phyloP scores from a whole-genome alignment of 2,888 invertebrate genomes.

The Mimumesa dahlbomi region DNA sequence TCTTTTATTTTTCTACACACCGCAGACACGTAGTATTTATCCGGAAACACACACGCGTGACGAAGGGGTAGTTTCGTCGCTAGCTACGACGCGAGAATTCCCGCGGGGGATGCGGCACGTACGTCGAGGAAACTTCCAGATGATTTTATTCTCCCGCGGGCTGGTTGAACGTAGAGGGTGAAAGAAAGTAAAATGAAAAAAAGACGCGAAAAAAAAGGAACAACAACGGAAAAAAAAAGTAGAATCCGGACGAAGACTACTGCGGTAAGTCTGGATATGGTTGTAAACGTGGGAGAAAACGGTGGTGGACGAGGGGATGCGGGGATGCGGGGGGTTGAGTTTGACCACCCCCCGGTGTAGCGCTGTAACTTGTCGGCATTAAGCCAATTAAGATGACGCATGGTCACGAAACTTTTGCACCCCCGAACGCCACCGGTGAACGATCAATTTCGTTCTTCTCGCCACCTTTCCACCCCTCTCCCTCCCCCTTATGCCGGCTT shows the following conservation, averaged over 20 bases:
- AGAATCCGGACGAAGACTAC: background rate
- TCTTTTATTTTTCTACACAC: no score
- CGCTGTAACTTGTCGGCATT: constrained; percentile 70
- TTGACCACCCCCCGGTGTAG: constrained; percentile 46
- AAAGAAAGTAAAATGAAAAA: constrained; percentile 12
- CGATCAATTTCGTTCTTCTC: constrained; percentile 68
- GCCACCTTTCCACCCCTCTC: constrained; percentile 1
- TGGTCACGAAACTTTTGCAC: constrained; percentile 70
- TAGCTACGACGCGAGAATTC: constrained; percentile 18
- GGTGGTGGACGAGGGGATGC: no score
- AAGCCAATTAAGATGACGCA: constrained; percentile 77
- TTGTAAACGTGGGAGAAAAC: no score
- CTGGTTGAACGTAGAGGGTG: background rate
- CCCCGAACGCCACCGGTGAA: constrained; percentile 37
- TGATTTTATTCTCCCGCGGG: constrained; percentile 44
- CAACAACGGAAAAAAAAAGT: constrained; percentile 2
- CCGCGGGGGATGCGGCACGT: constrained; percentile 22
- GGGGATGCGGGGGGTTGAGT: constrained; percentile 6
- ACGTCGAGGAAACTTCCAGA: constrained; percentile 46
- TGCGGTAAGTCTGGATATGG: background rate
- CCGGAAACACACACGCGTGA: constrained; percentile 2
- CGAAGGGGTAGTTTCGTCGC: constrained; percentile 21
- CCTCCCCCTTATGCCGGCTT: constrained; percentile 9
- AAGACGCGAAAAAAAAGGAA: no score
- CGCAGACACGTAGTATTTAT: background rate